Evolutionary conservation across 2,888 invertebrate species (phyloP), one percentile per base, ranked within the genome.

Genomic region (Ornithoptera alexandrae): DNA sequence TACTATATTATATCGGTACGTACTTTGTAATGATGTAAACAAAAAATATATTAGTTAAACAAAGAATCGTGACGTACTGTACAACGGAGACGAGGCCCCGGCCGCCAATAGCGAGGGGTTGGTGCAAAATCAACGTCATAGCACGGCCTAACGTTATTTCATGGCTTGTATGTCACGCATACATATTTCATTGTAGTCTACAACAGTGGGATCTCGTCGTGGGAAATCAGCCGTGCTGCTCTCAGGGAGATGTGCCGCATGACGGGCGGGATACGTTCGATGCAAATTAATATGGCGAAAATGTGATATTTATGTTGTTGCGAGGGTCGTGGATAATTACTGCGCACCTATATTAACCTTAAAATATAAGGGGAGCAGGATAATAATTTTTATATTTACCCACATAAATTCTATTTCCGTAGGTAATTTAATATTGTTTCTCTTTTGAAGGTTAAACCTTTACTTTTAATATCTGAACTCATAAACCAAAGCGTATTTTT

Each of bases 161-260:
- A 88, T 81, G 85, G 82, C 78, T 76, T 79, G 76, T 84, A 82
- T 82, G 86, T 86, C 87, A 88, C 83, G 84, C 86, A 81, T 89
- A 86, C 88, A 90, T 89, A 87, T 89, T 88, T 84, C 87, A 89
- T 86, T 89, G 88, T 89, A 82, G 83, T 80, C 73, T 79, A 83
- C 85, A 84, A 83, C 85, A 84, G 81, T 78, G 79, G 83, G 81
- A 84, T 80, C 79, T 77, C 84, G 88, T 82, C 90, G 83, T 89
- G 91, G 90, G 91, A 90, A 85, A 84, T 84, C 83, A 83, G 68
- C 74, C 76, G 77, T 77, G 76, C 74, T 73, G 71, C 62, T 74
- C 72, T 70, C 73, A 64, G 72, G 71, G 71, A 69, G 65, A 68
- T 64, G 62, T 62, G 53, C 53, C 56, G 65, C 42, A 62, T 36